Evolutionary conservation across 2,888 invertebrate genomes (phyloP).

Genomic region (Mesorhabditis sp.): DNA sequence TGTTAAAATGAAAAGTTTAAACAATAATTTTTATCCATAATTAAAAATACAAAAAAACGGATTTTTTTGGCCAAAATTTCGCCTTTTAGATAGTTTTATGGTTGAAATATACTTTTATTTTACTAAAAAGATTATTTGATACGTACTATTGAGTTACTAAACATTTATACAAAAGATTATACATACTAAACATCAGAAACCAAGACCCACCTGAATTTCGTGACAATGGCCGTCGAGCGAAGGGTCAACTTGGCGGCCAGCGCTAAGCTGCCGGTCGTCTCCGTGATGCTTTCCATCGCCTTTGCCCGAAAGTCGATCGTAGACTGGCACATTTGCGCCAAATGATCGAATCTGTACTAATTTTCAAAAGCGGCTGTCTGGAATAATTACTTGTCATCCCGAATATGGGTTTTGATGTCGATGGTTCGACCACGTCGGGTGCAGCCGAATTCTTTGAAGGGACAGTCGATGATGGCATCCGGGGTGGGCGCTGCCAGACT

Average conservation of each 20-base stretch:
- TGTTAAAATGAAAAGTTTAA: too few relatives aligned
- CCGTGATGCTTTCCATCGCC: conserved; percentile 5
- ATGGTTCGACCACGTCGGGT: background rate
- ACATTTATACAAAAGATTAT: too few relatives aligned
- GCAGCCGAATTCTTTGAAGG: conserved; percentile 1
- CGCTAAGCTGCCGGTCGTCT: background rate
- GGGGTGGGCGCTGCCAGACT: background rate
- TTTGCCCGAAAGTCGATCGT: background rate
- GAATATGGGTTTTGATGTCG: background rate
- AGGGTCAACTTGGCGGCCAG: background rate
- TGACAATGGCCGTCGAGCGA: background rate
- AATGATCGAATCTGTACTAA: background rate
- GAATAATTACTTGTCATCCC: conserved; percentile 1
- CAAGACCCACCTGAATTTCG: background rate
- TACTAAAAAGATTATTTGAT: too few relatives aligned
- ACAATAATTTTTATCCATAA: too few relatives aligned
- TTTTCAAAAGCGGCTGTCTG: background rate
- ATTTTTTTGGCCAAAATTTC: too few relatives aligned
- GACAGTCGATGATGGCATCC: conserved; percentile 1
- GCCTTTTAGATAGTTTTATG: too few relatives aligned
- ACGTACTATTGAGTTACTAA: too few relatives aligned
- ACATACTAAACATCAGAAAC: too few relatives aligned
- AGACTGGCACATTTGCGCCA: background rate
- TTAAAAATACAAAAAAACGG: too few relatives aligned
- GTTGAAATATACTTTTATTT: too few relatives aligned